A percentile compares a stretch with the other conserved stretches of the same genome.
phyloP scores from a whole-genome alignment of 1,140 invertebrate species.

The Chymomyza costata region DNA sequence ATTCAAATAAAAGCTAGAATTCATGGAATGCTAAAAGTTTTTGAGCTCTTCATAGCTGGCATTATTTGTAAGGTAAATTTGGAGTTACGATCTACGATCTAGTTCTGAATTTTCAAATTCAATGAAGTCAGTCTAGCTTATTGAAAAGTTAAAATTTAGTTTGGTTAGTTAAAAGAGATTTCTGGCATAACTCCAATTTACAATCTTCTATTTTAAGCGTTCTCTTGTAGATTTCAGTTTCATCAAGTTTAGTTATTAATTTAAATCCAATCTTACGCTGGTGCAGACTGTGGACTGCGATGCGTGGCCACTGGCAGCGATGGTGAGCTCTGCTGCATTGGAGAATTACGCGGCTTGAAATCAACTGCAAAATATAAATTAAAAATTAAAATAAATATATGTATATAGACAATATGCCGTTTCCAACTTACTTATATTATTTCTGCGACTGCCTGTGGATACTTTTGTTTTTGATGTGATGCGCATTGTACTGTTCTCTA shows the following conservation, averaged over 20 bases:
- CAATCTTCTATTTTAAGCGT: no score
- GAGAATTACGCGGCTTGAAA: slow-evolving; percentile 72
- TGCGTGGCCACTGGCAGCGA: slow-evolving; percentile 58
- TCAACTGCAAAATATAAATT: slow-evolving; percentile 46
- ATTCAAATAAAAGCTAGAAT: background rate
- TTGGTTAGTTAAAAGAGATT: no score
- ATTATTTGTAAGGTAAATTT: no score
- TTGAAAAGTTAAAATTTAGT: no score
- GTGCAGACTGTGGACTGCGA: slow-evolving; percentile 72
- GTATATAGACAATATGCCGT: background rate
- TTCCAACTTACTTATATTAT: slow-evolving; percentile 72
- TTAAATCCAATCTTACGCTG: slow-evolving; percentile 57
- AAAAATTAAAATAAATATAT: background rate
- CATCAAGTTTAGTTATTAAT: no score
- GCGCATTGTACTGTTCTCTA: slow-evolving; percentile 73
- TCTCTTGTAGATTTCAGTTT: no score
- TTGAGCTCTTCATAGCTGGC: no score
- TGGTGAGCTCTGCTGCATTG: slow-evolving; percentile 71
- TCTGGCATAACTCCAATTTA: no score
- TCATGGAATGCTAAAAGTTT: no score
- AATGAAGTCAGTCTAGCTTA: no score
- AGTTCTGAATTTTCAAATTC: no score
- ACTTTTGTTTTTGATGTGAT: slow-evolving; percentile 72
- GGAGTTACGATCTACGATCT: no score
- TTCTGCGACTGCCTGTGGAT: slow-evolving; percentile 70